Evolutionary conservation across 2,888 invertebrate genomes (phyloP), one percentile per base, ranked within the genome.

Genomic region (Aproaerema taeniolella): DNA sequence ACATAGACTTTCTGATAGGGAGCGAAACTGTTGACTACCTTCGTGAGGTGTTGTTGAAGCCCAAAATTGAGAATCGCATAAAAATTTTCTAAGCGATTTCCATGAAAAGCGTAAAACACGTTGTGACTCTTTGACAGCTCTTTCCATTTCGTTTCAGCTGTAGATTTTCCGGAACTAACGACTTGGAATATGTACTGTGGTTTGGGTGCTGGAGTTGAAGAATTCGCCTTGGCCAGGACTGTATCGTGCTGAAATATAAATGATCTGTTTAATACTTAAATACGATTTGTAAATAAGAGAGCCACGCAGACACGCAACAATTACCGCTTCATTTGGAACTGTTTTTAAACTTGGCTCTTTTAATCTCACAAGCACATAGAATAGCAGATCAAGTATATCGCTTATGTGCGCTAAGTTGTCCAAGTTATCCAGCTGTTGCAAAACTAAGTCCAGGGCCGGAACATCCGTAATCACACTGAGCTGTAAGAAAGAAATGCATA

Each of bases 21-120:
- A n/a, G n/a, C n/a, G n/a, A n/a, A n/a, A n/a, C n/a, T n/a, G n/a
- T n/a, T n/a, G n/a, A n/a, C 15, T 62, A 91, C 91, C 79, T 90
- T 90, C 55, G 88, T 91, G 73, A 92, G 85, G 71, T 92, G 92
- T 53, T 92, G 91, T 50, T 92, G 91, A 36, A 95, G 82, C 2
- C 95, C 95, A 72, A 92, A 91, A 72, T 93, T 91, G 39, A 94
- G 68, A 50, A 95, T 93, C 1, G 94, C 93, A 76, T 94, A 92
- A 63, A 95, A 94, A 64, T 94, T 93, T 66, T 94, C 94, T 46
- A 95, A 76, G 41, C 92, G 88, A 65, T 93, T 95, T 20, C 95
- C 95, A 67, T 95, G 95, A 65, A 91, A 95, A 1, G 93, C 95
- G 61, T 88, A 89, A 58, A 92, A 89, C 1, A 90, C 83, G 39